Base-by-base conservation (phyloP, 2,797 vertebrate species). In the Takifugu rubripes region DNA sequence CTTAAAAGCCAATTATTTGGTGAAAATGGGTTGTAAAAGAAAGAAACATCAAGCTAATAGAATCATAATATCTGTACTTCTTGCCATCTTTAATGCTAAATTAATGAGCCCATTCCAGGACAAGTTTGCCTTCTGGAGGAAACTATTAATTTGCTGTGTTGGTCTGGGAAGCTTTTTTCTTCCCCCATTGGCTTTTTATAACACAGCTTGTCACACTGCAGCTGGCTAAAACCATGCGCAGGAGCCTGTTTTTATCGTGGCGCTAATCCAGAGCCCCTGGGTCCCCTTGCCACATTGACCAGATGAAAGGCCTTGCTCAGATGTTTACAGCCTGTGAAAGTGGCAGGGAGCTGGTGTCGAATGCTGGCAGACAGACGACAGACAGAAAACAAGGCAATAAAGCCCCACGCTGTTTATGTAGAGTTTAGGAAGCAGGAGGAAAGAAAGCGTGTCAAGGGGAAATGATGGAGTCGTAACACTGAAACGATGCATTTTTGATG, bases 311-410 rank as follows among this genome's bases (percentile, higher is more conserved):
- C 80, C 87, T 83, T 68, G 77, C 75, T 84, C 88, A 89, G 83
- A 90, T 86, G 83, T 92, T 93, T 91, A 91, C 81, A 83, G 87
- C 88, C 90, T 88, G 87, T 90, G 89, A 90, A 90, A 90, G 87
- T 91, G 85, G 88, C 80, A 79, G 87, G 85, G 89, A 84, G 83
- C 83, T 85, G 68, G 79, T 81, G 82, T 84, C 67, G 75, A 88
- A 90, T 87, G 84, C 79, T 78, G 84, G 86, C 84, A 86, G 79
- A 57, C 78, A 67, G 64, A 83, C 67, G 64, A 83, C 85, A 91
- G 88, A 92, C 86, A 87, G 69, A 89, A 90, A 91, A 90, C 88
- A 86, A 87, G 88, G 81, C 88, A 56, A 78, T 92, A 90, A 92
- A 91, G 83, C 79, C 68, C 53, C 87, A 88, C 61, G 81, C 83